A percentile compares a stretch with the other conserved stretches of the same genome.
Evolutionary conservation across 2,113 vertebrate genomes (phyloP).

Genomic region (Atlantisia rogersi): DNA sequence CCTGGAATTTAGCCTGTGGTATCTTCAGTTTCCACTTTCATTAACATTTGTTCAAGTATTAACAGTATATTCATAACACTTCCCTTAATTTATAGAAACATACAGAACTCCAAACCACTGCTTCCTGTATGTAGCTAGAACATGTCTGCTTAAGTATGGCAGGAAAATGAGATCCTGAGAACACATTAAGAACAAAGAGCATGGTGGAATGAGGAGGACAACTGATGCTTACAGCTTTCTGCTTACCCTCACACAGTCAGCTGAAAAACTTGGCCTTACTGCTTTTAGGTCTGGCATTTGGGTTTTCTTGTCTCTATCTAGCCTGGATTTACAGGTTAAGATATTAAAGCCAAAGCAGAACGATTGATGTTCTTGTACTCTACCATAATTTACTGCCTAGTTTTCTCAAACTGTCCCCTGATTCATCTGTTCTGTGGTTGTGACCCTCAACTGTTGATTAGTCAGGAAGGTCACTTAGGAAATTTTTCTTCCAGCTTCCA

Average conservation of each 20-base stretch:
- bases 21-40: not conserved
- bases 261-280: not conserved
- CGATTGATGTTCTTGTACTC: conserved; percentile 40
- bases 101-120: not conserved
- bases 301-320: not conserved
- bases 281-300: not conserved
- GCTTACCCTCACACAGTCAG: not conserved
- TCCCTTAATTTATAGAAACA: not conserved
- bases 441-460: conserved; percentile 63
- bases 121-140: not conserved
- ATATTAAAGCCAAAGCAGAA: not conserved
- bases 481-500: conserved; percentile 51
- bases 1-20: not conserved
- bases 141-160: not conserved
- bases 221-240: not conserved
- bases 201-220: not conserved
- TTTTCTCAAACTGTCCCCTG: conserved; percentile 26
- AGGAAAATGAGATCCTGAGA: not conserved
- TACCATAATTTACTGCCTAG: conserved; percentile 18
- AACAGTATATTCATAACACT: not conserved
- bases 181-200: not conserved
- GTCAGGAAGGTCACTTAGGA: conserved; percentile 60
- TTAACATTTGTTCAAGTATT: not conserved
- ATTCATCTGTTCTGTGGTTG: conserved; percentile 66
- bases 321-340: not conserved